Evolutionary conservation across 1,140 invertebrate genomes (phyloP), one percentile per base, ranked within the genome.

Genomic region (Achroia grisella): DNA sequence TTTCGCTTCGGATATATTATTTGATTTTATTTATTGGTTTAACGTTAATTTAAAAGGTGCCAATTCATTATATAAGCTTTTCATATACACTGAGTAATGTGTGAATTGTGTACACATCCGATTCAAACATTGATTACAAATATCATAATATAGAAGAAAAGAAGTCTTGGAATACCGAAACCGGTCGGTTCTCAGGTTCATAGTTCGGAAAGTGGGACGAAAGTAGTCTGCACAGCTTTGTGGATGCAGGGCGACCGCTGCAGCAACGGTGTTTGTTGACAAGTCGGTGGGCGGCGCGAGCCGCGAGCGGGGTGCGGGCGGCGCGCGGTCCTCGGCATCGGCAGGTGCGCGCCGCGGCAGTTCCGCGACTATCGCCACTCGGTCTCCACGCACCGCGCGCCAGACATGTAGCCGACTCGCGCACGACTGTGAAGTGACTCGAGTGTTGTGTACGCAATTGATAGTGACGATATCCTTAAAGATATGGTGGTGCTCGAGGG

Each of bases 401-500:
- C 56, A 61, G 66, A 74, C 69, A 82, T 84, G 76, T 71, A 75
- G 70, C 51, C 46, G 42, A 53, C 41, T 52, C 44, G 60, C 50
- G 52, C 52, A 51, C 53, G 53, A 39, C 46, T 39, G 62, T 65
- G 58, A 52, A 60, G 71, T 75, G 71, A 66, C 49, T 62, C 53
- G 45, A 55, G 62, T 70, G 60, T 67, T 66, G 62, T 70, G 64
- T 55, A 52, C 48, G 50, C 32, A 49, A 60, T 44, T 54, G 32
- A 48, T 48, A 51, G 75, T 71, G 69, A 55, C 57, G 29, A 36
- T 53, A 62, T 35, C 49, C 33, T 52, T 43, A 43, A 32, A 53
- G 71, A 23, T 61, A 93, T 93, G 92, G 92, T 93, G 66, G 91
- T 93, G 77, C 87, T 93, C 61, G 91, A 93, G 74, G 87, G 87